Evolutionary conservation across 1,140 invertebrate species (phyloP).

Genomic region (Tetramorium alpestre): DNA sequence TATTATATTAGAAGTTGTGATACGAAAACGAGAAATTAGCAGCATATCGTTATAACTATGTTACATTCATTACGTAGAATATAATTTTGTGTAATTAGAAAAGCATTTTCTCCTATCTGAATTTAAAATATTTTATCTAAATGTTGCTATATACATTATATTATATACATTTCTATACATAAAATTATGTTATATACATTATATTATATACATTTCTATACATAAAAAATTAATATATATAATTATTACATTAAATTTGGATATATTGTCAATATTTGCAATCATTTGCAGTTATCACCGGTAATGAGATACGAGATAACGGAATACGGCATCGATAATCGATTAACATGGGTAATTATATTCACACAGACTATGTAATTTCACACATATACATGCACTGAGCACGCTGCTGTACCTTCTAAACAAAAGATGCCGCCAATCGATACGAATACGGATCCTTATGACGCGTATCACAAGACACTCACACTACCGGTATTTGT

Average conservation of each 20-base stretch:
- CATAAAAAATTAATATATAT: background rate
- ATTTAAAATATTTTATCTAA: background rate
- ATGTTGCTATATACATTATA: too few species aligned
- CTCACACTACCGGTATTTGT: background rate
- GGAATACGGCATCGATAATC: conserved; percentile 24
- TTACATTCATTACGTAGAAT: background rate
- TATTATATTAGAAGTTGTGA: background rate
- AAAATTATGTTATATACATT: background rate
- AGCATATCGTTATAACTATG: background rate
- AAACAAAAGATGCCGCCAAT: conserved; percentile 5
- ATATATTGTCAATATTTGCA: background rate
- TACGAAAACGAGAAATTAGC: background rate
- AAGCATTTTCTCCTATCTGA: background rate
- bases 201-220: background rate
- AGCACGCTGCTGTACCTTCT: background rate
- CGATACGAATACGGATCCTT: conserved; percentile 39
- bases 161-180: background rate
- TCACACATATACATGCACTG: background rate
- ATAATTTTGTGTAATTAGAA: conserved; percentile 9
- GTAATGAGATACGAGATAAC: background rate
- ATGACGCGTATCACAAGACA: background rate
- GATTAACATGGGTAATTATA: conserved; percentile 42
- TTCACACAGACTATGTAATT: conserved; percentile 13
- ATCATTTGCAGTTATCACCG: background rate
- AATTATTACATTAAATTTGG: background rate